Base-by-base conservation (phyloP, 2,113 vertebrate genomes). In the Oceanites oceanicus region DNA sequence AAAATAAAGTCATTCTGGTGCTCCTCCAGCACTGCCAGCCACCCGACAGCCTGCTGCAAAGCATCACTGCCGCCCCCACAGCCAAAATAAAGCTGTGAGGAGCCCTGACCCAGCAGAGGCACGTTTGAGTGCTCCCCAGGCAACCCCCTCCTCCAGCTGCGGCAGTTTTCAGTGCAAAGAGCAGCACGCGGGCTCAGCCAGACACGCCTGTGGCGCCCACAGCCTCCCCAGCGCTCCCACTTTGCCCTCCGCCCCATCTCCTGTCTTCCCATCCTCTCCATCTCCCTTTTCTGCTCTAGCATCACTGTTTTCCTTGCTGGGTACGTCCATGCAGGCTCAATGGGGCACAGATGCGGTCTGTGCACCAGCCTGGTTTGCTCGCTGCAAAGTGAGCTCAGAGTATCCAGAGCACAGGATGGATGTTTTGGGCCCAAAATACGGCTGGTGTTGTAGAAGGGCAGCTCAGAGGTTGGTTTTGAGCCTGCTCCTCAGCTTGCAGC, bases 1-100 rank as follows among this genome's bases (percentile, higher is more conserved):
- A 94, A 96, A 96, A 91, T 97, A 94, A 74, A 96, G 85, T 98
- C 97, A 98, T 96, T 62, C 91, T 98, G 96, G 95, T 93, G 52
- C 47, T 32, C 4, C 75, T 96, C 97, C 97, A 97, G 95, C 61
- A 29, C 42, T 17, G 2, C 58, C 63, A 88, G 93, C 90, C 92
- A 88, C 84, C 50, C 66, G 63, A 83, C 68, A 63, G 63, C 58
- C 96, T 77, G 32, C 86, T 81, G 86, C 79, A 90, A 80, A 81
- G 63, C 83, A 80, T 82, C 21, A 10, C 92, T 86, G 73, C 89
- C 3, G 2, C 92, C 91, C 53, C 80, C 94, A 49, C 17, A 3
- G 49, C 90, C 87, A 75, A 91, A 97, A 56, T 20, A 56, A 92
- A 96, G 94, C 76, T 72, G 78, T 30, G 55, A 96, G 96, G 70